Percentiles rank a stretch among this genome's conserved stretches.
Conservation (phyloP, 2,888 invertebrate genomes). For the Stenodera caucasica region DNA sequence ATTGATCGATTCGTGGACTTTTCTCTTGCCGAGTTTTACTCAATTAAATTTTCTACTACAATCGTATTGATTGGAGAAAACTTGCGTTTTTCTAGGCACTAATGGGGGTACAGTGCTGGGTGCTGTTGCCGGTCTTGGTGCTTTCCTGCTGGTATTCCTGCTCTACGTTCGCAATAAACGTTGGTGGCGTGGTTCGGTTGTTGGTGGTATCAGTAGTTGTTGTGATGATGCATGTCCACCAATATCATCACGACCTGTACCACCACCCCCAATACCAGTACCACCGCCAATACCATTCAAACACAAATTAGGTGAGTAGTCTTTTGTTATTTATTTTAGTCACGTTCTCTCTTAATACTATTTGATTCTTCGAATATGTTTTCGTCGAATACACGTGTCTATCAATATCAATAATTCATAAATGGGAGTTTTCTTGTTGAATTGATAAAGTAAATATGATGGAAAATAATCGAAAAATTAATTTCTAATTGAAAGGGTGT, state of each 20-base stretch:
- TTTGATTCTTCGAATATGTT: too few species aligned
- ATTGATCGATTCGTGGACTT: too few species aligned
- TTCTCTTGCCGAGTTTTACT: too few species aligned
- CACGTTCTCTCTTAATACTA: too few species aligned
- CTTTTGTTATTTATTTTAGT: too few species aligned
- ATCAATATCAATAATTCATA: too few species aligned
- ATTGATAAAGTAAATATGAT: too few species aligned
- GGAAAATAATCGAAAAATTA: too few species aligned
- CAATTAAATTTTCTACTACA: too few species aligned
- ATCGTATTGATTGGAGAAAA: neutral
- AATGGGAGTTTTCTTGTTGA: too few species aligned
- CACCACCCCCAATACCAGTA: constrained; percentile 50
- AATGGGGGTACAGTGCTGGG: constrained; percentile 86
- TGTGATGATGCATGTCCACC: constrained; percentile 62
- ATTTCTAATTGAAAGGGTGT: too few species aligned
- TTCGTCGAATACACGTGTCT: too few species aligned
- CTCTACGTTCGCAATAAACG: constrained; percentile 83
- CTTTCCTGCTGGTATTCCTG: constrained; percentile 79
- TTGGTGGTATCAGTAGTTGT: constrained; percentile 63
- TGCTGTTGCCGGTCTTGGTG: constrained; percentile 82
- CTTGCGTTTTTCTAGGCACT: constrained; percentile 55
- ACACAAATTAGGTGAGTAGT: constrained; percentile 54
- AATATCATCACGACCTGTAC: constrained; percentile 52
- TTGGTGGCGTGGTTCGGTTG: constrained; percentile 72
- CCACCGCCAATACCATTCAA: constrained; percentile 42